Conservation (phyloP, 2,888 invertebrate species). For the Romanomermis culicivorax region DNA sequence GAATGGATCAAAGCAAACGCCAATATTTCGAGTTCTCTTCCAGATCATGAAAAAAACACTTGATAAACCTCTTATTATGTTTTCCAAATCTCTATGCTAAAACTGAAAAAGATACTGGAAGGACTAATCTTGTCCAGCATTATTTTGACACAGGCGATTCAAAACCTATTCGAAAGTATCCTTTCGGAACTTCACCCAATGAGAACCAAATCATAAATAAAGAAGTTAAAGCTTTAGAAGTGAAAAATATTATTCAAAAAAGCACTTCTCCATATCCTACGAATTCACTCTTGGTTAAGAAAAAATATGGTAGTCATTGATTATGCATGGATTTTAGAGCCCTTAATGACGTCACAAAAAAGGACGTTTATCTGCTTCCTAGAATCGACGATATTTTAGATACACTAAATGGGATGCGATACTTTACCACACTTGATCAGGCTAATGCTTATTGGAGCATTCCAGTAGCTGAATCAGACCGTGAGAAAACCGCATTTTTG, state of each 20-base stretch:
- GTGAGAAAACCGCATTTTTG: constrained; percentile 16
- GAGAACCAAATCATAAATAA: background rate
- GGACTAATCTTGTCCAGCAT: background rate
- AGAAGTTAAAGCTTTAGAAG: background rate
- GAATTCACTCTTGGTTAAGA: constrained; percentile 25
- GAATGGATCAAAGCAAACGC: too few species aligned
- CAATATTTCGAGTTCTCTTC: background rate
- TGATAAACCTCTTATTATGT: background rate
- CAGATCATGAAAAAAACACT: background rate
- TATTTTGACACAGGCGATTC: background rate
- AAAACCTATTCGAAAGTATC: background rate
- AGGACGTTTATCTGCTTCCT: constrained; percentile 12
- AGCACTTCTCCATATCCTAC: constrained; percentile 24
- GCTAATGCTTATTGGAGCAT: constrained; percentile 14
- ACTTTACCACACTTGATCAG: constrained; percentile 13
- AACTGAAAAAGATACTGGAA: background rate
- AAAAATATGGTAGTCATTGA: constrained; percentile 18
- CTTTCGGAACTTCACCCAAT: background rate
- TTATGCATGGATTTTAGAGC: constrained; percentile 17
- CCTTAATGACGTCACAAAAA: constrained; percentile 13
- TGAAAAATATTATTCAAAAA: constrained; percentile 11
- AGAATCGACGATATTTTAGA: constrained; percentile 12
- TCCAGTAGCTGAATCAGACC: constrained; percentile 11
- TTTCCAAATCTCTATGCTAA: background rate
- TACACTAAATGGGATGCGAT: constrained; percentile 6